A percentile compares a stretch with the other conserved stretches of the same genome.
phyloP scores from a whole-genome alignment of 2,113 vertebrate species.

The Pseudorasbora parva region DNA sequence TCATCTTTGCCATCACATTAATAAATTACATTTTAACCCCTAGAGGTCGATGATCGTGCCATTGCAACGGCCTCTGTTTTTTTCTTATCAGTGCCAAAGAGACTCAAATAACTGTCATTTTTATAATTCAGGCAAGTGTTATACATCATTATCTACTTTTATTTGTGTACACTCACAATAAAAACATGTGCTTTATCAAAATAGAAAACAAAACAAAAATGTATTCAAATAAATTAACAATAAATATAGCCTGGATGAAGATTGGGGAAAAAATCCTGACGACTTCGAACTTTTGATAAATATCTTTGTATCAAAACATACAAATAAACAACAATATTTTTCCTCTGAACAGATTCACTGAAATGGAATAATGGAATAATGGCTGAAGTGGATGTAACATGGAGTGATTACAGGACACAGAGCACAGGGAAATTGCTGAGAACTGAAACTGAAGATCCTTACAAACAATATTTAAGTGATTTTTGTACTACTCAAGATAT shows the following conservation, averaged over 20 bases:
- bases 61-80: no score
- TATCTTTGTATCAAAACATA: neutral
- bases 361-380: neutral
- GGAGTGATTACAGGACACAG: neutral
- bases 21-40: neutral
- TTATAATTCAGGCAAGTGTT: no score
- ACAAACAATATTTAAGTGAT: neutral
- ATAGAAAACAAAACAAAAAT: neutral
- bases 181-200: neutral
- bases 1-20: neutral
- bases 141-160: no score
- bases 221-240: neutral
- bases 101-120: no score
- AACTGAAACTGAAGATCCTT: conserved; percentile 4
- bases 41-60: no score
- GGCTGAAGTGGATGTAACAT: neutral
- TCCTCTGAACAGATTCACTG: neutral
- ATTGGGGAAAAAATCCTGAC: neutral
- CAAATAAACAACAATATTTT: neutral
- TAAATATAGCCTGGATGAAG: neutral
- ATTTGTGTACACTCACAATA: no score
- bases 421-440: neutral
- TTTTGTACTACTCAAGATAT: conserved; percentile 7
- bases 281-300: neutral
- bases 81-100: no score